Conservation (phyloP, 2,888 invertebrate species). For the Phaonia tiefii region DNA sequence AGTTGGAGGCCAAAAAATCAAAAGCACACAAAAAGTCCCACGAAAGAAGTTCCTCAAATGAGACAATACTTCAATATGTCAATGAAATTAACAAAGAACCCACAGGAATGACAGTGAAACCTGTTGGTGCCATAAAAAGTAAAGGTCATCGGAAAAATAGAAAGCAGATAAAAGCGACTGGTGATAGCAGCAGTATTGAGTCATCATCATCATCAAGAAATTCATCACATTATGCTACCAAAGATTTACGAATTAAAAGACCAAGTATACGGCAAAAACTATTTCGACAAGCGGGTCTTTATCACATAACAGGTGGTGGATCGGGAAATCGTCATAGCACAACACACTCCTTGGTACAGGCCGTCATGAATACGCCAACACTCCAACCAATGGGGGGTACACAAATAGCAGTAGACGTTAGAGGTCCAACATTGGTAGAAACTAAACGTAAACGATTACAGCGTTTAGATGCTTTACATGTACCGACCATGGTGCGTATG, state of each 20-base stretch:
- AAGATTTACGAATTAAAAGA: slow-evolving; percentile 71
- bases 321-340: slow-evolving; percentile 46
- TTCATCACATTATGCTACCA: slow-evolving; percentile 69
- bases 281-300: slow-evolving; percentile 71
- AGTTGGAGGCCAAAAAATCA: slow-evolving; percentile 71
- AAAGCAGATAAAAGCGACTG: slow-evolving; percentile 59
- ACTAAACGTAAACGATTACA: slow-evolving; percentile 64
- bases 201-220: slow-evolving; percentile 48
- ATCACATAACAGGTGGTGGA: slow-evolving; percentile 57
- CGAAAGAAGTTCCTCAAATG: slow-evolving; percentile 57
- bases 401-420: slow-evolving; percentile 8
- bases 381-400: slow-evolving; percentile 23
- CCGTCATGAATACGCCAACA: slow-evolving; percentile 47
- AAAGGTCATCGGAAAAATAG: slow-evolving; percentile 69
- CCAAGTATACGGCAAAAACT: slow-evolving; percentile 76
- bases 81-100: slow-evolving; percentile 69
- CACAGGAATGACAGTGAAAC: background rate
- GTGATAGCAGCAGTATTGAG: slow-evolving; percentile 42
- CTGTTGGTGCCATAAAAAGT: slow-evolving; percentile 36
- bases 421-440: slow-evolving; percentile 31
- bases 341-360: slow-evolving; percentile 49
- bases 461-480: slow-evolving; percentile 58
- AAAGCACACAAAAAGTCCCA: slow-evolving; percentile 58
- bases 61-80: slow-evolving; percentile 70
- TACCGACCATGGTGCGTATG: slow-evolving; percentile 66